Percentiles rank a stretch among this genome's conserved stretches.
Conservation (phyloP, 1,140 invertebrate genomes). For the Cyrtorhinus lividipennis region DNA sequence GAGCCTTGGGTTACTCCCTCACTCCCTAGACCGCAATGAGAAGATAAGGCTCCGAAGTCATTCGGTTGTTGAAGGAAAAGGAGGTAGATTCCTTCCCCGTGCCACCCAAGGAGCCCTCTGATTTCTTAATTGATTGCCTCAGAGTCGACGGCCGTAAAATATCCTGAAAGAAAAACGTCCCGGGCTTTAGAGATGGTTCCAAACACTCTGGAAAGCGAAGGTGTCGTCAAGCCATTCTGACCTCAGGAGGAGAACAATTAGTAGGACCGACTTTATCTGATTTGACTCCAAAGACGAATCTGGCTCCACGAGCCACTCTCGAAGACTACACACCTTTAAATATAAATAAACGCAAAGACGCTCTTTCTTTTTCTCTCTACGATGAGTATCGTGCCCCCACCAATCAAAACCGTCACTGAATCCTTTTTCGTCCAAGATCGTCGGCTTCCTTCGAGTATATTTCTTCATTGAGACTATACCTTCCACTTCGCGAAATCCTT, state of each 20-base stretch:
- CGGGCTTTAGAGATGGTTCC: slow-evolving; percentile 1
- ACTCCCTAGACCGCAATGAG: slow-evolving; percentile 1
- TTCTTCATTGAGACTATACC: neutral
- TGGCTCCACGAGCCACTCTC: neutral
- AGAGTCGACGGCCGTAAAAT: slow-evolving; percentile 9
- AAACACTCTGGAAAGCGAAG: too few relatives aligned
- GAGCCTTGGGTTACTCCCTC: slow-evolving; percentile 2
- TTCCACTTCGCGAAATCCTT: neutral
- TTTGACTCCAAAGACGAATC: neutral
- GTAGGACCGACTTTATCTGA: slow-evolving; percentile 12
- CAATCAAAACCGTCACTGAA: too few relatives aligned
- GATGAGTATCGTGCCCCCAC: neutral
- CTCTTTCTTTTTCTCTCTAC: slow-evolving; percentile 20
- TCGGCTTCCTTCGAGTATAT: neutral
- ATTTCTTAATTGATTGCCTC: slow-evolving; percentile 16
- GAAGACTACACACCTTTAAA: slow-evolving; percentile 1
- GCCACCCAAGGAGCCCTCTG: slow-evolving; percentile 11
- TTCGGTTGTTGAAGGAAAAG: neutral
- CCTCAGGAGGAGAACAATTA: slow-evolving; percentile 12
- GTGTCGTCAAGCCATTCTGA: slow-evolving; percentile 11
- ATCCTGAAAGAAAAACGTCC: slow-evolving; percentile 8
- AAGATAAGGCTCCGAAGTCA: slow-evolving; percentile 2
- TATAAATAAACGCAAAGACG: slow-evolving; percentile 12
- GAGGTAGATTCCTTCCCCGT: slow-evolving; percentile 1
- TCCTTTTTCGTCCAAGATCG: neutral